Evolutionary conservation across 2,797 vertebrate genomes (phyloP), one percentile per base, ranked within the genome.

Genomic region (Adelosebastes latens): DNA sequence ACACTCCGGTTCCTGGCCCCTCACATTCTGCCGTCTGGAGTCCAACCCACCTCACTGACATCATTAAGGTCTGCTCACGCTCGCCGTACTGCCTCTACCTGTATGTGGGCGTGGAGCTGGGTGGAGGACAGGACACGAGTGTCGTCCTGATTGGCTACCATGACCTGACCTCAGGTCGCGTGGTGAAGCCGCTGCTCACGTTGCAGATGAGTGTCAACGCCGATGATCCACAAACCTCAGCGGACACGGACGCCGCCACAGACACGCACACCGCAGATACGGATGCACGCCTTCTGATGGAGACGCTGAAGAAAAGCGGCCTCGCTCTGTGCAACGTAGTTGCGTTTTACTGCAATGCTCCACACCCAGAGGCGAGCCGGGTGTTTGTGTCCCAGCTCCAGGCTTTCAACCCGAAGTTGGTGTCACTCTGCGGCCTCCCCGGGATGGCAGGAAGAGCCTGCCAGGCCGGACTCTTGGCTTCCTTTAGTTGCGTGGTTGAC

Each of bases 11-110:
- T 22, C 13, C 46, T 13, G 29, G 18, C 4, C 16, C 5, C n/a
- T 59, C 18, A 24, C 4, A 22, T 27, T 29, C 63, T 25, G 8
- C 55, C 31, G 2, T 61, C 31, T 22, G 76, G 34, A 56, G 60
- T 49, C 72, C 83, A 20, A 16, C 13, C 11, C 73, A 86, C 16
- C 71, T 10, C 0, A 3, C 32, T 3, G 93, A 95, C 56, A 55
- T 93, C 6, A 3, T 75, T 22, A 10, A 62, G 13, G 49, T 70
- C 13, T 94, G 94, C 39, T 59, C 9, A 1, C 16, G 77, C 32
- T 73, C 56, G 1, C 95, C 95, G 0, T 96, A 92, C 82, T 93
- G 93, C 66, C 85, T 96, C 61, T 96, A 95, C 77, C 62, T 96
- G 56, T 95, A 92, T 20, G 80, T 72, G 2, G 88, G 80, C 1